phyloP scores from a whole-genome alignment of 2,888 invertebrate genomes.

The Gordius sp. region DNA sequence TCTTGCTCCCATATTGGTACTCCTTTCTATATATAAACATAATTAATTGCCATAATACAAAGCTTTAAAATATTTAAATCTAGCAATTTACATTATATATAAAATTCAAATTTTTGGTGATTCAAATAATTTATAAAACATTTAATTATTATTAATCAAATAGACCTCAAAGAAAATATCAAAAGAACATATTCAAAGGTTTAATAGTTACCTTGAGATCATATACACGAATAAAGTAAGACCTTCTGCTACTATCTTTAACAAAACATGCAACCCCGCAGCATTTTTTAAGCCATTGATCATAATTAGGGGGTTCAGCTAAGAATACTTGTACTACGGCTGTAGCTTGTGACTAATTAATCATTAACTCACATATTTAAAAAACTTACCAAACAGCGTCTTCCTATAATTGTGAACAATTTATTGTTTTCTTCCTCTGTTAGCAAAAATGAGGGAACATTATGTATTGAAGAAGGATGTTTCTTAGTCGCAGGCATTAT shows the following conservation, averaged over 20 bases:
- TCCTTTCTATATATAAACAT: neutral
- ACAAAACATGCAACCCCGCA: conserved; percentile 11
- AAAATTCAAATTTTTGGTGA: too few relatives aligned
- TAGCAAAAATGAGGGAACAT: neutral
- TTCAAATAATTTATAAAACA: too few relatives aligned
- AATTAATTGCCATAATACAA: too few relatives aligned
- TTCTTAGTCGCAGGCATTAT: too few relatives aligned
- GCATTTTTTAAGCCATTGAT: conserved; percentile 1
- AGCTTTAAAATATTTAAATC: too few relatives aligned
- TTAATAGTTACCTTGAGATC: conserved; percentile 1
- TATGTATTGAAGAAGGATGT: too few relatives aligned
- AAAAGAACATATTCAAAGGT: too few relatives aligned
- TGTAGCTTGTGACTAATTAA: conserved; percentile 2
- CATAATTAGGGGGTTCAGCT: neutral
- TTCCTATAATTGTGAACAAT: conserved; percentile 3
- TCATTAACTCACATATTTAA: neutral
- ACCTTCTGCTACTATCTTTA: neutral
- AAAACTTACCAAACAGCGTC: neutral
- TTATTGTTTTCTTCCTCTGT: conserved; percentile 14
- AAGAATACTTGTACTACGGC: conserved; percentile 12
- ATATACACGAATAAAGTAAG: conserved; percentile 13
- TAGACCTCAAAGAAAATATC: too few relatives aligned
- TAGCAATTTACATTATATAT: too few relatives aligned
- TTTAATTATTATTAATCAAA: too few relatives aligned
- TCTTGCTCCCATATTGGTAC: conserved; percentile 11